These are phyloP conservation scores for Caenorhabditis remanei DNA, from an alignment of 1,140 invertebrate species.

Conservation along the genomic window DNA sequence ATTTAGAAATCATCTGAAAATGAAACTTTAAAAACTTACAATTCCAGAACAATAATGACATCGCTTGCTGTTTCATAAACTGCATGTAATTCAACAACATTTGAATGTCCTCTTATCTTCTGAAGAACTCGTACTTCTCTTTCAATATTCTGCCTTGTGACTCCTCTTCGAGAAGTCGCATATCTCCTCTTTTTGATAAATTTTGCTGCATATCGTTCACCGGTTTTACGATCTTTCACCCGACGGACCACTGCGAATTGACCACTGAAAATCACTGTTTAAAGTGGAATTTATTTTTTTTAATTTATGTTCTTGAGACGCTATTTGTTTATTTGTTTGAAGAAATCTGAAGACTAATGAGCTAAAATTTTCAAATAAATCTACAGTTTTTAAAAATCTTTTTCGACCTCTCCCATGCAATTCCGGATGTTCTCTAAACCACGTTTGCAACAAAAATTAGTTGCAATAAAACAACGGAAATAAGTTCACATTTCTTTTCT, in stretches of 20 bases:
- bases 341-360: no score
- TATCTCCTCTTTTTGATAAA: constrained; percentile 89
- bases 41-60: constrained; percentile 81
- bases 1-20: no score
- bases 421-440: no score
- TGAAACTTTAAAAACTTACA: constrained; percentile 78
- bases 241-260: constrained; percentile 94
- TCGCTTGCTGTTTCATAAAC: constrained; percentile 80
- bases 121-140: constrained; percentile 80
- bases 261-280: constrained; percentile 82
- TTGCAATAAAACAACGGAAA: no score
- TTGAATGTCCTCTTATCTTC: constrained; percentile 79
- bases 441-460: no score
- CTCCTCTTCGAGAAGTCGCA: constrained; percentile 81
- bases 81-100: constrained; percentile 81
- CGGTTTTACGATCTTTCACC: constrained; percentile 87
- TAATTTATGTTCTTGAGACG: background rate
- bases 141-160: constrained; percentile 80
- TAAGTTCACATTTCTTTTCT: background rate
- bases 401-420: background rate
- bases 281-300: background rate
- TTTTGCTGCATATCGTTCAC: constrained; percentile 92
- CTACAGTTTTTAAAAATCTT: no score
- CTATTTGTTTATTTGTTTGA: background rate
- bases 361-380: no score